Evolutionary conservation across 2,888 invertebrate species (phyloP).

Genomic region (Drosophila maculinotata): DNA sequence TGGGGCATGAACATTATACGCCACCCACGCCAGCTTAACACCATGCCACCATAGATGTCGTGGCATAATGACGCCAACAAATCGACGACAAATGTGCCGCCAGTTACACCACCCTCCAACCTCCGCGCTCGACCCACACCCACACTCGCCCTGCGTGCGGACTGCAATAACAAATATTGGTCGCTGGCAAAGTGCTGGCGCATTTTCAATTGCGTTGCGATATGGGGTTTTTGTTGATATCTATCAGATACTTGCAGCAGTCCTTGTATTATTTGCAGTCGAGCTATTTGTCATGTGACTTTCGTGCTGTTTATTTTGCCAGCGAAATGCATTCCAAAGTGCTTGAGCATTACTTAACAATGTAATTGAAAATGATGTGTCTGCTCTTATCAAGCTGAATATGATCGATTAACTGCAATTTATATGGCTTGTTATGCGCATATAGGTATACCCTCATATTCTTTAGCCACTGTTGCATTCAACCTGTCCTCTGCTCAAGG

Average conservation of each 20-base stretch:
- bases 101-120: conserved; percentile 13
- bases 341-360: conserved; percentile 49
- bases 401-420: conserved; percentile 49
- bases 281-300: conserved; percentile 57
- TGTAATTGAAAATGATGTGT: conserved; percentile 50
- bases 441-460: not conserved
- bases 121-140: not conserved
- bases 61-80: conserved; percentile 76
- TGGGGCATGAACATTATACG: conserved; percentile 32
- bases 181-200: conserved; percentile 59
- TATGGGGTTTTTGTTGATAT: conserved; percentile 56
- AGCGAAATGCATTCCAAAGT: conserved; percentile 51
- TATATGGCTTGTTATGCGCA: not conserved
- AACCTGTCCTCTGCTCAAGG: not conserved
- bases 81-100: conserved; percentile 66
- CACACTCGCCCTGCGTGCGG: conserved; percentile 7
- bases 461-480: not conserved
- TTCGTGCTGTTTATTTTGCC: conserved; percentile 48
- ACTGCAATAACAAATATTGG: conserved; percentile 72
- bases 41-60: conserved; percentile 12
- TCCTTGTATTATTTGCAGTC: conserved; percentile 47
- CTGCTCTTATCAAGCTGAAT: conserved; percentile 12
- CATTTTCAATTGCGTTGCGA: conserved; percentile 69
- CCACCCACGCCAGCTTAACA: not conserved
- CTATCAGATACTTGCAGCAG: conserved; percentile 38